phyloP scores from a whole-genome alignment of 1,140 invertebrate species.

The Procambarus virginalis region DNA sequence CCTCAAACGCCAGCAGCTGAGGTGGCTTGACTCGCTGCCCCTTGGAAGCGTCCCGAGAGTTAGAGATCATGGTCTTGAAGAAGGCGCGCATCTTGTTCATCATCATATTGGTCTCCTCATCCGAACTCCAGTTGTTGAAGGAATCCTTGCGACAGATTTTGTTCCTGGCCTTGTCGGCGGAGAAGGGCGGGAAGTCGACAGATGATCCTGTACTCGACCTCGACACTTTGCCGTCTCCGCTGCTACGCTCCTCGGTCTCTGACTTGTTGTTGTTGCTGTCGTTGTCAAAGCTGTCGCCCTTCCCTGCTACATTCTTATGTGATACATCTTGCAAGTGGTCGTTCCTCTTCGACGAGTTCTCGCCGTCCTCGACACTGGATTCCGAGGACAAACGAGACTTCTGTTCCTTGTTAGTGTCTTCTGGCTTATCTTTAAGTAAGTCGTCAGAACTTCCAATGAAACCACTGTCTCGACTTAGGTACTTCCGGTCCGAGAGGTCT shows the following conservation, averaged over 20 bases:
- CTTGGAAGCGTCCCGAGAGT: constrained; percentile 59
- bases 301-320: constrained; percentile 33
- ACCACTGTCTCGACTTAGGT: constrained; percentile 88
- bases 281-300: constrained; percentile 60
- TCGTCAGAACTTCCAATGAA: constrained; percentile 92
- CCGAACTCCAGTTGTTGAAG: constrained; percentile 94
- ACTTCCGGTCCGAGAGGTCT: constrained; percentile 72
- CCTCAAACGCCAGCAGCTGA: constrained; percentile 90
- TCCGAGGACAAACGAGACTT: constrained; percentile 64
- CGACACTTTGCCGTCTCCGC: constrained; percentile 70
- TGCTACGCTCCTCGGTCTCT: constrained; percentile 66
- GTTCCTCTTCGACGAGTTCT: constrained; percentile 15
- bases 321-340: constrained; percentile 21
- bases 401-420: constrained; percentile 65
- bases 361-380: constrained; percentile 59
- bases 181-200: constrained; percentile 69
- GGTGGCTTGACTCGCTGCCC: constrained; percentile 80
- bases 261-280: constrained; percentile 65
- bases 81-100: constrained; percentile 95
- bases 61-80: constrained; percentile 79
- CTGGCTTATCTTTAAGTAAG: constrained; percentile 79
- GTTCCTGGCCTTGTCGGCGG: constrained; percentile 73
- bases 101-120: constrained; percentile 94
- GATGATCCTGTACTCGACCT: constrained; percentile 68
- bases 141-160: constrained; percentile 86